Conservation (phyloP, 2,888 invertebrate genomes). For the Hydraecia micacea region DNA sequence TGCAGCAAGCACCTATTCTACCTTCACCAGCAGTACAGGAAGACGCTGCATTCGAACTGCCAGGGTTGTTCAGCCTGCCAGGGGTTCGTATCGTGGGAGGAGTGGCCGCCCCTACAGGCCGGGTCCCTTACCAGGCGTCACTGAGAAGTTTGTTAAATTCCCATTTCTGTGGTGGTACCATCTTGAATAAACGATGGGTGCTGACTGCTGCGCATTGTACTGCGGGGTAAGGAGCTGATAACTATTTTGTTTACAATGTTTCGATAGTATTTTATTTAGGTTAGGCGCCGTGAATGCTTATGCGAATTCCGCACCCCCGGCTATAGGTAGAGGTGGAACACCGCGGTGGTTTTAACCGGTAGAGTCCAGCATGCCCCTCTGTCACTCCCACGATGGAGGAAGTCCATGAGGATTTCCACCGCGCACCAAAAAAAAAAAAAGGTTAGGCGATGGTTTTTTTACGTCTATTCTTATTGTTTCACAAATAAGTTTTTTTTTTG, state of each 20-base stretch:
- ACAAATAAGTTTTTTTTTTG: too few species aligned
- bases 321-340: too few species aligned
- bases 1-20: constrained; percentile 28
- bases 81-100: constrained; percentile 83
- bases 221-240: constrained; percentile 73
- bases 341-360: too few species aligned
- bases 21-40: constrained; percentile 8
- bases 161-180: constrained; percentile 86
- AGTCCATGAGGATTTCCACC: too few species aligned
- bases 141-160: constrained; percentile 77
- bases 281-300: too few species aligned
- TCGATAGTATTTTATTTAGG: not conserved
- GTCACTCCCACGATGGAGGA: too few species aligned
- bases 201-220: constrained; percentile 89
- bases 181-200: constrained; percentile 83
- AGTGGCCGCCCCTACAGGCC: constrained; percentile 81
- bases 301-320: too few species aligned
- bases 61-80: constrained; percentile 1
- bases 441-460: too few species aligned
- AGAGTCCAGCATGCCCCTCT: too few species aligned
- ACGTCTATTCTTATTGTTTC: too few species aligned
- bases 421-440: too few species aligned
- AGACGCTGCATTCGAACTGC: constrained; percentile 20
- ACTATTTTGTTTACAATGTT: not conserved
- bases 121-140: constrained; percentile 87